Base-by-base conservation (phyloP, 2,888 invertebrate genomes). In the Tiliacea aurago region DNA sequence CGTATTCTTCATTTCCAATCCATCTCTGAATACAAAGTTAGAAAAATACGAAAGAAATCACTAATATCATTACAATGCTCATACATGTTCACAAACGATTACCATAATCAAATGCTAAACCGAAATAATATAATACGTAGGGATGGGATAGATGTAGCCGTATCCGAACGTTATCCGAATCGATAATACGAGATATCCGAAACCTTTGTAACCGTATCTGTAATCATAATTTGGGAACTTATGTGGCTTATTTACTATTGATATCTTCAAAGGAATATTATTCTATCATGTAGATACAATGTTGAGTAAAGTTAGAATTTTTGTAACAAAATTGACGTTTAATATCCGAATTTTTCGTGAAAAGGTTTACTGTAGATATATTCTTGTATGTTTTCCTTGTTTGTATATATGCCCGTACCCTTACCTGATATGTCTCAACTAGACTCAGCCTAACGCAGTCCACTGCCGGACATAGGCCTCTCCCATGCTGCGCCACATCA, bases 31-130 rank as follows among this genome's bases (percentile, higher is more conserved):
- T 70, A 70, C 43, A 76, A 56, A 78, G 9, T 13, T 51, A 28
- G 37, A 64, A 56, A 56, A 64, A 78, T 56, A 82, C 41, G 59
- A 59, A 55, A 45, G 20, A 77, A 66, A 64, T 64, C 70, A 67
- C 64, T 68, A 56, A 72, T 73, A 71, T 67, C 45, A 53, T 70
- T 41, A 49, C 76, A 66, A 76, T 64, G n/a, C 65, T 76, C 68
- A 66, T 45, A 84, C 61, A 75, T 66, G 56, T 68, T 62, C 62
- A 15, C 58, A 33, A 73, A 63, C 81, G 81, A 76, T 83, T 80
- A 84, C 76, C 81, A 83, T 84, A 80, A 72, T 67, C 55, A 62
- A 76, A 83, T 81, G 61, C 56, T 74, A 74, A 76, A 76, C 63
- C 64, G 13, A 61, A 66, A 76, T 80, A 84, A 76, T 63, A 65